Evolutionary conservation across 2,113 vertebrate species (phyloP).

Genomic region (Saguinus imperator): DNA sequence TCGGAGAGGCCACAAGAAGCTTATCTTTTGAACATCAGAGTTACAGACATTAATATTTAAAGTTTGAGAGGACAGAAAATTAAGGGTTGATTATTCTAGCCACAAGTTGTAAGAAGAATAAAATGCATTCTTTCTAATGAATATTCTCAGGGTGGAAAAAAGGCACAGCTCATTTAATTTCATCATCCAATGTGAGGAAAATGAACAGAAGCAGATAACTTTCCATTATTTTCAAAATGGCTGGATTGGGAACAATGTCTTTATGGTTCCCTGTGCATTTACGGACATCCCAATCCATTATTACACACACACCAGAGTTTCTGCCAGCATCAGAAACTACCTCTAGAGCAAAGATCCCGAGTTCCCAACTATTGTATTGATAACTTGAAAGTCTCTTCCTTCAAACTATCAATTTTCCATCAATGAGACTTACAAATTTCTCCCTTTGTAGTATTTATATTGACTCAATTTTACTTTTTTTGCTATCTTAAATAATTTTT

Average conservation of each 20-base stretch:
- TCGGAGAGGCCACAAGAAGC: background rate
- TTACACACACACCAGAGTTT: background rate
- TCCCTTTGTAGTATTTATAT: background rate
- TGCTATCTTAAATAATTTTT: background rate
- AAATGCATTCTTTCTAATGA: background rate
- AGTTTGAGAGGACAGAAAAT: background rate
- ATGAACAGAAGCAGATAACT: background rate
- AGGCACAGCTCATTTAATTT: background rate
- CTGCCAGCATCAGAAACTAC: background rate
- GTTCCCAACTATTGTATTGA: background rate
- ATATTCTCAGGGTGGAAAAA: background rate
- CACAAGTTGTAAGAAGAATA: background rate
- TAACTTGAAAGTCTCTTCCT: background rate
- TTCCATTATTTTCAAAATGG: background rate
- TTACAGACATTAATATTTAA: background rate
- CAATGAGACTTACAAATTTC: background rate
- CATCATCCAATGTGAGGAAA: background rate
- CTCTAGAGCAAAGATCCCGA: background rate
- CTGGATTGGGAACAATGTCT: background rate
- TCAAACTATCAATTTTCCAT: background rate
- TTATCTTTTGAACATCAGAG: background rate
- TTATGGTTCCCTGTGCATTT: background rate
- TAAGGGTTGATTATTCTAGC: background rate
- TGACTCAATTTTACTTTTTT: background rate
- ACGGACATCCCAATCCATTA: rapidly evolving